Evolutionary conservation across 2,888 invertebrate genomes (phyloP).

Genomic region (Chouioia cunea): DNA sequence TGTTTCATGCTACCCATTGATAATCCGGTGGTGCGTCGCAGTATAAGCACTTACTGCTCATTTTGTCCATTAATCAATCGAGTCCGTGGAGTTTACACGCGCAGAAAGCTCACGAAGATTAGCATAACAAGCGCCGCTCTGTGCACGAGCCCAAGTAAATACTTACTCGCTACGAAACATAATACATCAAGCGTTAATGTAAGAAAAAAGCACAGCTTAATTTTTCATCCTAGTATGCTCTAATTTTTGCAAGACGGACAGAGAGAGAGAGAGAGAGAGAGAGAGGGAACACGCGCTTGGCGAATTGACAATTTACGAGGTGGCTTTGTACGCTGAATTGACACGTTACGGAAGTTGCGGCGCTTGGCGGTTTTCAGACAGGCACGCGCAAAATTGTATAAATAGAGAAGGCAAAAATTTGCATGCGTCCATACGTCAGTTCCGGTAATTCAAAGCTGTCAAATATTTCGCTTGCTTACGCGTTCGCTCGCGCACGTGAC

Average conservation of each 20-base stretch:
- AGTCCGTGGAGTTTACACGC: conserved; percentile 8
- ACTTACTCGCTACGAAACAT: neutral
- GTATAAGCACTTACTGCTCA: no score
- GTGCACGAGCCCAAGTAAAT: conserved; percentile 6
- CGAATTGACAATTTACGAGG: conserved; percentile 27
- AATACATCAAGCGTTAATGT: neutral
- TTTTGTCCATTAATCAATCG: conserved; percentile 19
- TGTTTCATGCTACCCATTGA: no score
- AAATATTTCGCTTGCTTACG: conserved; percentile 35
- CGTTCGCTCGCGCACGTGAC: conserved; percentile 32
- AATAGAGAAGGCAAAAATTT: conserved; percentile 18
- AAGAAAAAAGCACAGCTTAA: conserved; percentile 10
- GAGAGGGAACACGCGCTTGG: no score
- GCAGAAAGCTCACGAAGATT: conserved; percentile 21
- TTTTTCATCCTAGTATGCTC: conserved; percentile 23
- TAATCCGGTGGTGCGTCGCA: no score
- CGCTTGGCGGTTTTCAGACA: neutral
- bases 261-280: no score
- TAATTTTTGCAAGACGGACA: conserved; percentile 18
- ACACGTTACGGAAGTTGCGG: conserved; percentile 11
- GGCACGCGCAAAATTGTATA: conserved; percentile 13
- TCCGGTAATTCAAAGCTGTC: conserved; percentile 40
- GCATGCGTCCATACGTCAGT: conserved; percentile 25
- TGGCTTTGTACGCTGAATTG: conserved; percentile 11
- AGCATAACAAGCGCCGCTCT: conserved; percentile 18